Evolutionary conservation across 2,113 vertebrate genomes (phyloP), one percentile per base, ranked within the genome.

Genomic region (Aix galericulata): DNA sequence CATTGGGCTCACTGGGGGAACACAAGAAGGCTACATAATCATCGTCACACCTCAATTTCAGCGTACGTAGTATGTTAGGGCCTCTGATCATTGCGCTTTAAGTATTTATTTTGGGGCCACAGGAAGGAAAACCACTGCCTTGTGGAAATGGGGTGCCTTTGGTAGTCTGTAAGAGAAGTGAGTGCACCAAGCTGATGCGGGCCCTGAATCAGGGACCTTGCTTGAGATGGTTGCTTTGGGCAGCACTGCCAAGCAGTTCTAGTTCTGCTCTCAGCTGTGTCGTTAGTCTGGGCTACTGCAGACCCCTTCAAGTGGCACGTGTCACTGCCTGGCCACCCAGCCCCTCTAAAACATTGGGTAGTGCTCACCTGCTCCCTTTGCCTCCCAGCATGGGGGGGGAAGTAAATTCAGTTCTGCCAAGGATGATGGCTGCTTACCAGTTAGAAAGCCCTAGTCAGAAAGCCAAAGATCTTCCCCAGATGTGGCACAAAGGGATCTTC

Each of bases 1-100:
- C 2, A 1, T 97, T 21, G 97, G 97, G 1, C 94, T 98, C 18
- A 66, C 2, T 0, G 97, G 98, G 2, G 97, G 98, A 22, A 22
- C 86, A 0, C 98, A 97, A 27, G 96, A 97, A 13, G 97, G 98
- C 21, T 98, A 97, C 66, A 82, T 98, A 2, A 68, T 97, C 88
- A 9, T 98, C 0, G 1, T 79, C 58, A 40, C 22, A 0, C 94
- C 93, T 40, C 79, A 8, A 9, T 76, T 79, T n/a, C 31, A 53
- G 38, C 0, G 96, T 97, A 60, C 0, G 88, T 84, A 38, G 8
- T 14, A 4, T 17, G 5, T 4, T 12, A 23, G 64, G 38, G 2
- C 18, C 29, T 40, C 78, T 36, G 27, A 2, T 9, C 38, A 5
- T 4, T 29, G 56, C 15, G 40, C 2, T 74, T 27, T 13, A 13